phyloP scores from a whole-genome alignment of 2,888 invertebrate genomes.

The Hololepta plana region DNA sequence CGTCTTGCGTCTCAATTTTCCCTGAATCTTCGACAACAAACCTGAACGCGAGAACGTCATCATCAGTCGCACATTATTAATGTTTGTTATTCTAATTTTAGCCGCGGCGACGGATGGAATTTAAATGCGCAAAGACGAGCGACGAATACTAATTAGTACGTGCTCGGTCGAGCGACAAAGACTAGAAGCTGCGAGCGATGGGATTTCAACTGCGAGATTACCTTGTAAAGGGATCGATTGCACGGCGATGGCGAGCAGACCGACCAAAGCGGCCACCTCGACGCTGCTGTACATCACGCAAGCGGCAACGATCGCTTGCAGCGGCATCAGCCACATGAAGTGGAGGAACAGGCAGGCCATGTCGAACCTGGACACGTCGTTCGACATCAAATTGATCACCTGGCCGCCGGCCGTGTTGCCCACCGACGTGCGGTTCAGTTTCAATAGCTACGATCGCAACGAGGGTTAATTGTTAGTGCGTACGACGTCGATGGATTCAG shows the following conservation, averaged over 20 bases:
- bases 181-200: conserved; percentile 1
- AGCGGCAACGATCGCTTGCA: conserved; percentile 48
- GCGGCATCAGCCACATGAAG: conserved; percentile 65
- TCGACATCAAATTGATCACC: conserved; percentile 68
- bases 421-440: conserved; percentile 47
- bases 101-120: neutral
- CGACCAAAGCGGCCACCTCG: conserved; percentile 37
- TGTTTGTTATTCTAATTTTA: neutral
- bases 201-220: conserved; percentile 12
- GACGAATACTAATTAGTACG: too few species aligned
- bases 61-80: neutral
- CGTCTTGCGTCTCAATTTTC: conserved; percentile 28
- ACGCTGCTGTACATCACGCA: conserved; percentile 37
- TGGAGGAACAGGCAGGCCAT: conserved; percentile 48
- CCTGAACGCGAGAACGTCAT: conserved; percentile 18
- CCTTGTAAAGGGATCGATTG: conserved; percentile 35
- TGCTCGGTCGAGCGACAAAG: too few species aligned
- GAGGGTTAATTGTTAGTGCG: neutral
- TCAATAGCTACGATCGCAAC: conserved; percentile 30
- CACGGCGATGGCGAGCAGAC: conserved; percentile 35
- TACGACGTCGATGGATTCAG: conserved; percentile 5
- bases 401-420: conserved; percentile 71
- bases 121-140: neutral
- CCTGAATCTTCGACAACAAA: conserved; percentile 28
- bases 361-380: conserved; percentile 72